Evolutionary conservation across 2,888 invertebrate species (phyloP), one percentile per base, ranked within the genome.

Genomic region (Sarcophaga rosellei): DNA sequence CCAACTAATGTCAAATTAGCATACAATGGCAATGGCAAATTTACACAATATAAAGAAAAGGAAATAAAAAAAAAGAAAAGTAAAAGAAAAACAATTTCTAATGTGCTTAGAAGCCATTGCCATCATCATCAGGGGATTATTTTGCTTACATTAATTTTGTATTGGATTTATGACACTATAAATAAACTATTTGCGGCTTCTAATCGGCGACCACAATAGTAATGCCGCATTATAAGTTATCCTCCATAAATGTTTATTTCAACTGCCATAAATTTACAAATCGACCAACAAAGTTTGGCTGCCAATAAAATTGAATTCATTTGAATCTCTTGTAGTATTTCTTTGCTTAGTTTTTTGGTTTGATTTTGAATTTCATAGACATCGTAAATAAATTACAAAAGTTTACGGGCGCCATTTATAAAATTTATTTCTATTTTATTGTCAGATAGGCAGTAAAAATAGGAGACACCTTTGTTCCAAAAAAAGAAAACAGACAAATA

Each of bases 51-150:
- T 0, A 35, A 6, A 35, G 2, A 2, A 35, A 35, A 35, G 6
- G 6, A 1, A 35, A 72, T 12, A 69, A 21, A 21, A 57, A 12
- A 47, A 35, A 20, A 23, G 15, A 70, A 70, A 70, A 57, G 15
- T 47, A 61, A 61, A 61, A 3, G 1, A 61, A 35, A 65, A 65
- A 25, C 47, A 68, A 47, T 20, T 45, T 23, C 17, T 68, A 15
- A 21, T 47, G 1, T 68, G 20, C 4, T 17, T 11, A 8, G 35
- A 20, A 20, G 66, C 35, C 20, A 61, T 63, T 74, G 47, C 45
- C 21, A 47, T 74, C 47, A 47, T 74, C 47, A 47, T 62, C 73
- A 21, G 73, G 62, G 62, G 62, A 74, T 74, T 74, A 74, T 74
- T 74, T 62, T 62, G 47, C 45, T 63, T 63, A 62, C n/a, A n/a